Percentiles rank a stretch among this genome's conserved stretches.
Evolutionary conservation across 1,140 invertebrate genomes (phyloP).

Genomic region (Drosophila bipectinata): DNA sequence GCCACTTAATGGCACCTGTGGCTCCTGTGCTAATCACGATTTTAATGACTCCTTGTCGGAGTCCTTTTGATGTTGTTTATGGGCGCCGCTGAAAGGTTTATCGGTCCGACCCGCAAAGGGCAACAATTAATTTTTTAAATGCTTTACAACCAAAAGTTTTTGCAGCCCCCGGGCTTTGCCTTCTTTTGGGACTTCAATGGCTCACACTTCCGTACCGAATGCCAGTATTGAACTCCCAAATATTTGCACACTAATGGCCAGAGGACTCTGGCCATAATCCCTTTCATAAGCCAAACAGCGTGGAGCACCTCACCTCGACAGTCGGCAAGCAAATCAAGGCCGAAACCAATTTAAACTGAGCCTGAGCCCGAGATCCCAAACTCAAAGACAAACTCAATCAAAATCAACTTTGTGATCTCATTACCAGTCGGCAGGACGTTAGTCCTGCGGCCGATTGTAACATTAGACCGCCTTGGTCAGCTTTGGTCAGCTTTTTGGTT

Average conservation of each 20-base stretch:
- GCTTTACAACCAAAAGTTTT: conserved; percentile 59
- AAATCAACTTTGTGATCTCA: conserved; percentile 37
- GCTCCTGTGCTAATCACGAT: conserved; percentile 69
- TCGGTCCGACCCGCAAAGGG: conserved; percentile 37
- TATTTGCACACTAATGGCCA: background rate
- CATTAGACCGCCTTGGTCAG: conserved; percentile 2
- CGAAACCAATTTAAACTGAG: conserved; percentile 10
- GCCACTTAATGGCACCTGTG: conserved; percentile 71
- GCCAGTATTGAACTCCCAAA: background rate
- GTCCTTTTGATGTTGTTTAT: conserved; percentile 23
- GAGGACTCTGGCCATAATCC: background rate
- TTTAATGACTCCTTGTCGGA: conserved; percentile 59
- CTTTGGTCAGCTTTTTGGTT: conserved; percentile 23
- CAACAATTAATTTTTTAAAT: conserved; percentile 72
- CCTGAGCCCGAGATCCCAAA: background rate
- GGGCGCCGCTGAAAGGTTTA: conserved; percentile 54
- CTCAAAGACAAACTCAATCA: conserved; percentile 18
- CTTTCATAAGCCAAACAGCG: background rate
- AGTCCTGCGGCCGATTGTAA: conserved; percentile 9
- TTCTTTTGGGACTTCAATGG: background rate
- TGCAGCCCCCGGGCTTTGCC: background rate
- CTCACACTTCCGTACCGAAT: background rate
- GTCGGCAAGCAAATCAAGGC: background rate
- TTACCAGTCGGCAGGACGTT: conserved; percentile 17
- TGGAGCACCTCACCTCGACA: background rate